A percentile compares a stretch with the other conserved stretches of the same genome.
Conservation (phyloP, 2,888 invertebrate genomes). For the Aphelenchoides bicaudatus region DNA sequence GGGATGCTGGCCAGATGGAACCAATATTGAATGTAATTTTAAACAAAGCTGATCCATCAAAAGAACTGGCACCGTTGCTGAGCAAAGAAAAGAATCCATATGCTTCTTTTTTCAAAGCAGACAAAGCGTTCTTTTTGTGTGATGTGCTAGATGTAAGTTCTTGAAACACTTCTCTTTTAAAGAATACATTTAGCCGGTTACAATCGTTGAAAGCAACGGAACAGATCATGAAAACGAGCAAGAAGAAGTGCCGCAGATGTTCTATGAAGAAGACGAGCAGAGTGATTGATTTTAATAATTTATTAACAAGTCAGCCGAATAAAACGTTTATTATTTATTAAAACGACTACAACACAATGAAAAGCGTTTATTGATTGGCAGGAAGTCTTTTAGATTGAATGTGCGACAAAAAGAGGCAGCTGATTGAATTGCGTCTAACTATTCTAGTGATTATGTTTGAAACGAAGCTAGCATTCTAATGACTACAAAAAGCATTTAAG, state of each 20-base stretch:
- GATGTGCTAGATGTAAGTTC: constrained; percentile 12
- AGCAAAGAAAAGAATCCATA: constrained; percentile 10
- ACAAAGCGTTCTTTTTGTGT: constrained; percentile 18
- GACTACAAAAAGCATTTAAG: too few relatives aligned
- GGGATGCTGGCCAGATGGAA: constrained; percentile 18
- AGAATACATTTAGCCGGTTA: not conserved
- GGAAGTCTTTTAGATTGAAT: too few relatives aligned
- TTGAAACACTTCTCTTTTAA: not conserved
- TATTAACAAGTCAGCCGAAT: too few relatives aligned
- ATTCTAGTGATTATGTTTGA: too few relatives aligned
- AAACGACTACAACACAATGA: too few relatives aligned
- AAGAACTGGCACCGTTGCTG: constrained; percentile 5
- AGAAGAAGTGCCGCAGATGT: not conserved
- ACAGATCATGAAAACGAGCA: constrained; percentile 1
- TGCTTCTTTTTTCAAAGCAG: constrained; percentile 16
- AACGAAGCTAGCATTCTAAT: too few relatives aligned
- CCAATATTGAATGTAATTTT: constrained; percentile 13
- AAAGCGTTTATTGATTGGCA: too few relatives aligned
- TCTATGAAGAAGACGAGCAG: constrained; percentile 2
- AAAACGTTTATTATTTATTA: too few relatives aligned
- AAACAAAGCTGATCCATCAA: constrained; percentile 5
- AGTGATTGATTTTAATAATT: too few relatives aligned
- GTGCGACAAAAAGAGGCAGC: too few relatives aligned
- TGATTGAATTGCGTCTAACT: too few relatives aligned
- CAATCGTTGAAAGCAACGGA: too few relatives aligned